Conservation (phyloP, 2,888 invertebrate species). For the Drosophila leonis region DNA sequence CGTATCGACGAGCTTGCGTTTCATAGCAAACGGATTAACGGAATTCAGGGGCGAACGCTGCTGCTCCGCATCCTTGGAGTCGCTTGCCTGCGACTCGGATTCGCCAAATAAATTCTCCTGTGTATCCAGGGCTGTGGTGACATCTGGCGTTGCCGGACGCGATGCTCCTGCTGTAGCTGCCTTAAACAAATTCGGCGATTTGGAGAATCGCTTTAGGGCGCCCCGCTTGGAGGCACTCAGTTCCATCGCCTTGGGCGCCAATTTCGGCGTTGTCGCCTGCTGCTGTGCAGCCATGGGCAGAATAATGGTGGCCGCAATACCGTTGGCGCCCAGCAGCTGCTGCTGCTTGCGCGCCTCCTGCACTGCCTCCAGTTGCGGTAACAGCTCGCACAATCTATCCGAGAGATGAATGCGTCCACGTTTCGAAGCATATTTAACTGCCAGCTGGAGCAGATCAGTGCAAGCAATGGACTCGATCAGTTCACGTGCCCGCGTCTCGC, state of each 20-base stretch:
- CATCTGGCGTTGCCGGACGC: slow-evolving; percentile 59
- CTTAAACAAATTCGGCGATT: slow-evolving; percentile 70
- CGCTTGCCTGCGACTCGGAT: slow-evolving; percentile 36
- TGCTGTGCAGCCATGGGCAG: slow-evolving; percentile 60
- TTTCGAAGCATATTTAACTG: slow-evolving; percentile 95
- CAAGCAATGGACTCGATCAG: slow-evolving; percentile 93
- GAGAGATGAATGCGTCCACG: slow-evolving; percentile 92
- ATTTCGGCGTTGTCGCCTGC: slow-evolving; percentile 45
- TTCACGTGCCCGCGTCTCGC: slow-evolving; percentile 94
- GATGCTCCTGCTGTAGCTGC: slow-evolving; percentile 53
- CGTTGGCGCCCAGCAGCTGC: slow-evolving; percentile 45
- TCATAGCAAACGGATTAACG: slow-evolving; percentile 83
- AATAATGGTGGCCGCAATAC: slow-evolving; percentile 64
- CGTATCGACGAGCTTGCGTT: slow-evolving; percentile 85
- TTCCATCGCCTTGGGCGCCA: slow-evolving; percentile 83
- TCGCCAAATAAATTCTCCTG: slow-evolving; percentile 73
- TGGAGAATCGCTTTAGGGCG: slow-evolving; percentile 87
- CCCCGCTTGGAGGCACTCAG: slow-evolving; percentile 84
- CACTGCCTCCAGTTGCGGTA: slow-evolving; percentile 85
- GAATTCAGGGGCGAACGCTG: slow-evolving; percentile 79
- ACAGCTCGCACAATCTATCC: slow-evolving; percentile 90
- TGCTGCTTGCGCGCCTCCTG: slow-evolving; percentile 81
- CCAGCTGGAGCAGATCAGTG: slow-evolving; percentile 91
- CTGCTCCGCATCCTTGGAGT: slow-evolving; percentile 39
- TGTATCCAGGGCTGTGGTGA: slow-evolving; percentile 56